Conservation (phyloP, 1,140 invertebrate species). For the Penaeus japonicus region DNA sequence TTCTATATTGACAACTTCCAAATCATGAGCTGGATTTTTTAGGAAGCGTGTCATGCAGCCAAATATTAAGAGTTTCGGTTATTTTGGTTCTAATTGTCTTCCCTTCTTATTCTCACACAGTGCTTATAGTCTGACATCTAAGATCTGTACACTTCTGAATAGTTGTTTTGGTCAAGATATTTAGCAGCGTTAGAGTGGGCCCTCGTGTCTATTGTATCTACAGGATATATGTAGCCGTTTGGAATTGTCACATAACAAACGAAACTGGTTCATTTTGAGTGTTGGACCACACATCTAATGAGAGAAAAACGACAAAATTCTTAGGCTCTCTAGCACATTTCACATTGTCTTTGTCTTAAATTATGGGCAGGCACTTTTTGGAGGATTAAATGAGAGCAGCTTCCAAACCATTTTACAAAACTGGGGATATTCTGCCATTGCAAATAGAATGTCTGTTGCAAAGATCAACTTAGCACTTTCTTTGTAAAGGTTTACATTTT, state of each 20-base stretch:
- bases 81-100: background rate
- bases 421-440: background rate
- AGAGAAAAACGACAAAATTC: background rate
- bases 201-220: background rate
- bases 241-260: background rate
- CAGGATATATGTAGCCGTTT: background rate
- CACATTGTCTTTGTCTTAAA: background rate
- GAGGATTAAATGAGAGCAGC: background rate
- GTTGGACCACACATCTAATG: background rate
- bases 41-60: background rate
- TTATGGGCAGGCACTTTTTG: background rate
- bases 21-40: background rate
- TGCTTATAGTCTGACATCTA: background rate
- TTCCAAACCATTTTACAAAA: background rate
- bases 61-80: background rate
- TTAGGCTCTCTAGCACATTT: background rate
- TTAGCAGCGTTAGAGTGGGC: background rate
- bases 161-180: background rate
- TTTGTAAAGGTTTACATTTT: background rate
- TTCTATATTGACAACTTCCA: background rate
- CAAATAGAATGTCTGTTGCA: background rate
- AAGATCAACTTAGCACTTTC: background rate
- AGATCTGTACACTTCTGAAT: background rate
- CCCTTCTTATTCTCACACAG: background rate
- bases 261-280: background rate